phyloP scores from a whole-genome alignment of 1,140 invertebrate species.

The Leptopilina clavipes region DNA sequence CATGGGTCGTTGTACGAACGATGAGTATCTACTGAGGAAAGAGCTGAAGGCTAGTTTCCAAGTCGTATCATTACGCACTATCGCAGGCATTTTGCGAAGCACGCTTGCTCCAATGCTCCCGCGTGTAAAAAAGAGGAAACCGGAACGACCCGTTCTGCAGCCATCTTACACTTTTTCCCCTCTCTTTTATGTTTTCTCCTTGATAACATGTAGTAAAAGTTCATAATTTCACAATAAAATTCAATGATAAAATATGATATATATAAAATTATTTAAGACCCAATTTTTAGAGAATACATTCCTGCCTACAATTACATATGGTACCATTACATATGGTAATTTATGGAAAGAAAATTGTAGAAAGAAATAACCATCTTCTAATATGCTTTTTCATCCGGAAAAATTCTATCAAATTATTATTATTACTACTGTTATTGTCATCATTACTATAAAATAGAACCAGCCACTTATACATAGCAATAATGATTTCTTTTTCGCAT shows the following conservation, averaged over 20 bases:
- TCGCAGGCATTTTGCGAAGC: conserved; percentile 50
- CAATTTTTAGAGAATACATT: not conserved
- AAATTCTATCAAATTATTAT: too few relatives aligned
- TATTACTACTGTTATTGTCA: too few relatives aligned
- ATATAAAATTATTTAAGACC: not conserved
- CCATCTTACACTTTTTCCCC: conserved; percentile 39
- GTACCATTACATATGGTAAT: too few relatives aligned
- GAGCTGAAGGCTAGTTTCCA: conserved; percentile 37
- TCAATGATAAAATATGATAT: not conserved
- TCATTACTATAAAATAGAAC: too few relatives aligned
- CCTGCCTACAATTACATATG: too few relatives aligned
- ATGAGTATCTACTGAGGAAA: conserved; percentile 36
- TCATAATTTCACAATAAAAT: conserved; percentile 10
- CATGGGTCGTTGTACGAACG: conserved; percentile 13
- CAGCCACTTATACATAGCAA: too few relatives aligned
- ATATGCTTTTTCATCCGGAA: too few relatives aligned
- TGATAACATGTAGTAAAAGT: not conserved
- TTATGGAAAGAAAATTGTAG: not conserved
- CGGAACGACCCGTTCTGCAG: conserved; percentile 56
- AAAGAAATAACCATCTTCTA: too few relatives aligned
- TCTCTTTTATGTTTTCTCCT: conserved; percentile 38
- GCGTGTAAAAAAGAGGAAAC: conserved; percentile 48
- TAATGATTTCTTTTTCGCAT: not conserved
- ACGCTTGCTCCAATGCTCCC: conserved; percentile 30
- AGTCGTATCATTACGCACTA: conserved; percentile 60